phyloP scores from a whole-genome alignment of 2,888 invertebrate species.

The Catocala nupta region DNA sequence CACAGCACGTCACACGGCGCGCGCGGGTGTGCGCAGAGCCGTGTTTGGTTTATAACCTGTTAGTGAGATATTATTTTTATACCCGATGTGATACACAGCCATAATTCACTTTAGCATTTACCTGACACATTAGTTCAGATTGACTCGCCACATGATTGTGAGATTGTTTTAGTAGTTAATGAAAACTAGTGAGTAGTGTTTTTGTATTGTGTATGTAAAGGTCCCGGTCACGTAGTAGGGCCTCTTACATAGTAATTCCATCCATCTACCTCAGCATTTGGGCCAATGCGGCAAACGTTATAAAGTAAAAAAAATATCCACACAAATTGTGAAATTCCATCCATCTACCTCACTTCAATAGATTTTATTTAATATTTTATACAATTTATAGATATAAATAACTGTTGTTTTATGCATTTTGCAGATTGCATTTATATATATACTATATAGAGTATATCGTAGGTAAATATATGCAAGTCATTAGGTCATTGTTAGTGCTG shows the following conservation, averaged over 20 bases:
- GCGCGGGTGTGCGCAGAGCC: slow-evolving; percentile 19
- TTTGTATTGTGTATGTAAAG: slow-evolving; percentile 79
- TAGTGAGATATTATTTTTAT: slow-evolving; percentile 64
- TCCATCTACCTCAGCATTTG: slow-evolving; percentile 88
- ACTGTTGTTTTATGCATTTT: slow-evolving; percentile 88
- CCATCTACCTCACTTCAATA: slow-evolving; percentile 91
- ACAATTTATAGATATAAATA: slow-evolving; percentile 87
- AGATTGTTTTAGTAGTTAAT: slow-evolving; percentile 74
- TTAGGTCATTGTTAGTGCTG: slow-evolving; percentile 81
- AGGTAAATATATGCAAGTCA: slow-evolving; percentile 85
- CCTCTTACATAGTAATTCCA: slow-evolving; percentile 86
- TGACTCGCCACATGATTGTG: slow-evolving; percentile 67
- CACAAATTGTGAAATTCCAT: slow-evolving; percentile 90
- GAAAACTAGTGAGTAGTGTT: slow-evolving; percentile 79
- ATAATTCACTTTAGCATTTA: slow-evolving; percentile 57
- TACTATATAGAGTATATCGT: slow-evolving; percentile 86
- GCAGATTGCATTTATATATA: slow-evolving; percentile 87
- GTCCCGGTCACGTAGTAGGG: slow-evolving; percentile 79
- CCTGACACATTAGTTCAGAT: slow-evolving; percentile 66
- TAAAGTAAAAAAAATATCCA: slow-evolving; percentile 79
- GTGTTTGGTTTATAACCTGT: slow-evolving; percentile 46
- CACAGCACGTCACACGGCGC: slow-evolving; percentile 5
- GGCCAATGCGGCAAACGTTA: slow-evolving; percentile 83
- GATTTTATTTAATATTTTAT: slow-evolving; percentile 88
- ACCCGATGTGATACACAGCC: slow-evolving; percentile 61